These are phyloP conservation scores for Cavia porcellus DNA, from an alignment of 2,113 vertebrate genomes.

Conservation along the genomic window DNA sequence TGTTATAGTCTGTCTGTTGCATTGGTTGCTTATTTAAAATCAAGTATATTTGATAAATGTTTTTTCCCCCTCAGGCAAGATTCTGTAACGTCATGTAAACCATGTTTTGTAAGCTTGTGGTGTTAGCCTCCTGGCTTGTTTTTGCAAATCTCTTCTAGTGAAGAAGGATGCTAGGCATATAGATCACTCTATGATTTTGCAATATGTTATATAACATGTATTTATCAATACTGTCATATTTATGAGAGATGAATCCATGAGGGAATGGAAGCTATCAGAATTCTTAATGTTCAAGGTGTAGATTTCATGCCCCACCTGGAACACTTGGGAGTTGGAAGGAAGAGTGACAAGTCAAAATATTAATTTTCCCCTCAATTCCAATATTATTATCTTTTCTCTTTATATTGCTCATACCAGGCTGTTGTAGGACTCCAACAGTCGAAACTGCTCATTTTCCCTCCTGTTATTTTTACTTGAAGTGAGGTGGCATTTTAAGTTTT, in stretches of 20 bases:
- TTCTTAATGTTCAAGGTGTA: slow-evolving; percentile 7
- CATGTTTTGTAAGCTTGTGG: slow-evolving; percentile 83
- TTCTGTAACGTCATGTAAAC: slow-evolving; percentile 86
- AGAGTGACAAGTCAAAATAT: background rate
- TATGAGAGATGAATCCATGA: slow-evolving; percentile 63
- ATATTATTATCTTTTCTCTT: slow-evolving; percentile 70
- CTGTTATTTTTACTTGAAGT: slow-evolving; percentile 74
- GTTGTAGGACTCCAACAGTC: slow-evolving; percentile 74
- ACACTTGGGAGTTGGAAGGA: slow-evolving; percentile 54
- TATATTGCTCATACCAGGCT: slow-evolving; percentile 80
- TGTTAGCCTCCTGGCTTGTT: slow-evolving; percentile 81
- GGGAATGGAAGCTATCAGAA: background rate
- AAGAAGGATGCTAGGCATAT: slow-evolving; percentile 74
- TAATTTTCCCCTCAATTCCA: slow-evolving; percentile 10
- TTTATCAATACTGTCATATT: slow-evolving; percentile 77
- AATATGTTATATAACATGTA: slow-evolving; percentile 82
- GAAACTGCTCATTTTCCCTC: slow-evolving; percentile 30
- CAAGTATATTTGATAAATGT: slow-evolving; percentile 85
- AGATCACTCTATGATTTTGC: slow-evolving; percentile 82
- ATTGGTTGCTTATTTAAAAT: slow-evolving; percentile 89
- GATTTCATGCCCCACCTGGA: slow-evolving; percentile 29
- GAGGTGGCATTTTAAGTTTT: slow-evolving; percentile 77
- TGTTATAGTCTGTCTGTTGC: slow-evolving; percentile 85
- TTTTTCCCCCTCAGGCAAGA: slow-evolving; percentile 81
- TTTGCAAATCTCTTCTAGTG: slow-evolving; percentile 73